phyloP scores from a whole-genome alignment of 2,888 invertebrate species.

The Deroplatys truncata region DNA sequence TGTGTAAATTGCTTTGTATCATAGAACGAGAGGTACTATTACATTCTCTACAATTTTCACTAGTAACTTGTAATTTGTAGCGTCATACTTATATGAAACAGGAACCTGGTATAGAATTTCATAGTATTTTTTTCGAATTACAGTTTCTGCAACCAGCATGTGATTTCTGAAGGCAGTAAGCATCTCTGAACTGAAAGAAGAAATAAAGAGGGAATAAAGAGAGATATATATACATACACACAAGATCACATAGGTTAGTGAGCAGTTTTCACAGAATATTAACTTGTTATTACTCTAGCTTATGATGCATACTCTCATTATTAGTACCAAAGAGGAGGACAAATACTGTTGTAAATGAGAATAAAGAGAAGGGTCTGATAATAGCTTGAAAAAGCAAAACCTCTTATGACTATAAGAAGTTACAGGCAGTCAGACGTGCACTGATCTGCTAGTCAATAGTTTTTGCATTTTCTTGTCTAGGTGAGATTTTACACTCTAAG shows the following conservation, averaged over 20 bases:
- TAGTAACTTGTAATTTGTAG: too few species aligned
- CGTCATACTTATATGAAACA: too few species aligned
- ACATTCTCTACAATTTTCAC: too few species aligned
- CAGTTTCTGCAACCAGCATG: not conserved
- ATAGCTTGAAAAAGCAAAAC: not conserved
- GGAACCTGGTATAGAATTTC: too few species aligned
- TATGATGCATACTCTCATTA: not conserved
- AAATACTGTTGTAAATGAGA: not conserved
- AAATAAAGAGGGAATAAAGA: not conserved
- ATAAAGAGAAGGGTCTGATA: not conserved
- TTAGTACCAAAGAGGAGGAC: not conserved
- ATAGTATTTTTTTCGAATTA: not conserved
- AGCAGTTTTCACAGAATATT: not conserved
- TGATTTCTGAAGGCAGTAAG: not conserved
- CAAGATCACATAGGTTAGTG: not conserved
- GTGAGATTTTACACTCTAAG: not conserved
- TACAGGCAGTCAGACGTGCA: not conserved
- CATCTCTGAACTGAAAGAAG: not conserved
- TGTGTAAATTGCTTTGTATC: too few species aligned
- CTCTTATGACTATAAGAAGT: not conserved
- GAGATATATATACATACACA: not conserved
- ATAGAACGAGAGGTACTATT: too few species aligned
- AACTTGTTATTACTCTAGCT: not conserved
- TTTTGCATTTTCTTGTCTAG: not conserved
- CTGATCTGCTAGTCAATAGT: not conserved